These are phyloP conservation scores for Cynaeus angustus DNA, from an alignment of 2,888 invertebrate species.

Conservation along the genomic window DNA sequence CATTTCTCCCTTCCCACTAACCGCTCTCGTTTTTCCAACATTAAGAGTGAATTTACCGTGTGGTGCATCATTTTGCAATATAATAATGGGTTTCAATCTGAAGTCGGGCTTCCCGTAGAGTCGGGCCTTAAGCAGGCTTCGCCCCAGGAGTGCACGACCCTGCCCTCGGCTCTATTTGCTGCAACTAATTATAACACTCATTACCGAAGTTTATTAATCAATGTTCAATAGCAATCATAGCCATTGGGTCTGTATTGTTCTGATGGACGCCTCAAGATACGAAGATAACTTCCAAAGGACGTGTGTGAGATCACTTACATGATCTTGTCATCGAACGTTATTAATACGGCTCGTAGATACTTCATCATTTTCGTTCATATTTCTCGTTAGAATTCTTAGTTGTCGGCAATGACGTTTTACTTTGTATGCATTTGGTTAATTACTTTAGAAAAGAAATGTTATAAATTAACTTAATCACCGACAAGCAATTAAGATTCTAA, in stretches of 20 bases:
- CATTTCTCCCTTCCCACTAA: neutral
- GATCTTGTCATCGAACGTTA: slow-evolving; percentile 49
- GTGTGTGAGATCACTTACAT: slow-evolving; percentile 46
- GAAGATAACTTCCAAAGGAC: slow-evolving; percentile 46
- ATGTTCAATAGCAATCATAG: slow-evolving; percentile 68
- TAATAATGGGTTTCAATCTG: slow-evolving; percentile 49
- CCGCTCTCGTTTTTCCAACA: neutral
- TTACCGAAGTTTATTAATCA: slow-evolving; percentile 73
- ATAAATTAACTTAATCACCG: slow-evolving; percentile 21
- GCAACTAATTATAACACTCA: slow-evolving; percentile 72
- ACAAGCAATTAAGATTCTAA: slow-evolving; percentile 8
- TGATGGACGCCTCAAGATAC: slow-evolving; percentile 53
- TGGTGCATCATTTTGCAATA: slow-evolving; percentile 43
- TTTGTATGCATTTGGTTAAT: slow-evolving; percentile 27
- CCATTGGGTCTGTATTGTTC: slow-evolving; percentile 64
- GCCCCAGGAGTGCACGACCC: slow-evolving; percentile 59
- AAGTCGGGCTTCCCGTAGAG: slow-evolving; percentile 48
- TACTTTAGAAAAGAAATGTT: slow-evolving; percentile 21
- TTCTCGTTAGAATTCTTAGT: slow-evolving; percentile 30
- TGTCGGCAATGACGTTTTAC: slow-evolving; percentile 8
- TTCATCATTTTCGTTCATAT: slow-evolving; percentile 30
- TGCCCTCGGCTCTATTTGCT: slow-evolving; percentile 57
- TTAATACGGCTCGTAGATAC: slow-evolving; percentile 45
- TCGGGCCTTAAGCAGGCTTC: slow-evolving; percentile 64
- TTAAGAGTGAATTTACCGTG: slow-evolving; percentile 35